Evolutionary conservation across 2,113 vertebrate species (phyloP).

Genomic region (Beaufortia kweichowensis): DNA sequence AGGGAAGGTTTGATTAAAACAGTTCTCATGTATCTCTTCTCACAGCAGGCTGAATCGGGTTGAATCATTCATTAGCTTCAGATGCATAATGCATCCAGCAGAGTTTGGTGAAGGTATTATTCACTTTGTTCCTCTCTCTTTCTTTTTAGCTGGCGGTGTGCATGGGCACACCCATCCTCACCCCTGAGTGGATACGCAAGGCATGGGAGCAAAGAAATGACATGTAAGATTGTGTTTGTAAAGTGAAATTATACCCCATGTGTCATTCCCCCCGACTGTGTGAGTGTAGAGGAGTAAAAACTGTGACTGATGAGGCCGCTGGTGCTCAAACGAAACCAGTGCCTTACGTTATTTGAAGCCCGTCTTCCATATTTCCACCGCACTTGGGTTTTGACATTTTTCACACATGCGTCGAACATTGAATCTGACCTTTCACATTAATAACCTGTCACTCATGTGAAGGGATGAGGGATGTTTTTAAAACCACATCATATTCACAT

Average conservation of each 20-base stretch:
- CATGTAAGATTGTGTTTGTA: conserved; percentile 71
- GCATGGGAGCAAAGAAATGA: conserved; percentile 91
- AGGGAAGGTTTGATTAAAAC: conserved; percentile 43
- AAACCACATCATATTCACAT: too few relatives aligned
- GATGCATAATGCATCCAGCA: conserved; percentile 33
- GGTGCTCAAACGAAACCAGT: background rate
- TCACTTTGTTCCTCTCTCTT: background rate
- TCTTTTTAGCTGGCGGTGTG: conserved; percentile 87
- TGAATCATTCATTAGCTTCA: conserved; percentile 43
- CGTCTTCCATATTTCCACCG: background rate
- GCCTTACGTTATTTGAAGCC: conserved; percentile 5
- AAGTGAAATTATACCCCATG: background rate
- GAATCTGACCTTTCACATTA: conserved; percentile 33
- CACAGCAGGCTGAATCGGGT: conserved; percentile 23
- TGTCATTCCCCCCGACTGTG: background rate
- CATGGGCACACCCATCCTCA: conserved; percentile 93
- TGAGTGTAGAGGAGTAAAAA: conserved; percentile 19
- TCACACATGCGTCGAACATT: conserved; percentile 17
- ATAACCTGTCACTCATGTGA: conserved; percentile 6
- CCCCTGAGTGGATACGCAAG: conserved; percentile 89
- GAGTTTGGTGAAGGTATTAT: conserved; percentile 5
- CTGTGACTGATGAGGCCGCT: conserved; percentile 10
- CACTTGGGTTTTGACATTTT: conserved; percentile 27
- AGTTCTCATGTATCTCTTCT: conserved; percentile 37
- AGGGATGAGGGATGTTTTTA: background rate